Evolutionary conservation across 2,797 vertebrate species (phyloP), one percentile per base, ranked within the genome.

Genomic region (Arctocebus calabarensis): DNA sequence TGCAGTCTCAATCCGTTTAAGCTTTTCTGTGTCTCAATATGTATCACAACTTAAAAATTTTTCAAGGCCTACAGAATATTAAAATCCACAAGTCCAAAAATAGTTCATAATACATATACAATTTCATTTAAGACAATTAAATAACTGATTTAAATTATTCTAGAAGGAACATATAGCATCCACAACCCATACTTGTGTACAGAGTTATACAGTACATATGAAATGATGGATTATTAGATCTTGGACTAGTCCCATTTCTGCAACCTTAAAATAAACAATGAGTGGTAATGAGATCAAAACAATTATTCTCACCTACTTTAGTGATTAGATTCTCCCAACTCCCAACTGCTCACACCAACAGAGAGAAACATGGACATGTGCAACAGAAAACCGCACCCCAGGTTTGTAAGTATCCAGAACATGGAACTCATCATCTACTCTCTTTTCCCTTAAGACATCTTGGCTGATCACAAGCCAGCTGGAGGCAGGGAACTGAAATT

Each of bases 41-140:
- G 3, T 32, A 90, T 45, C n/a, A 84, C 29, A 79, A 96, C 84
- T 87, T 78, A 45, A 92, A 94, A 94, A 74, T 17, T 34, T 78
- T 89, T 25, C 14, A 85, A 37, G n/a, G 89, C 32, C 83, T 10
- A 89, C 71, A 48, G 57, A 93, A 74, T 45, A 91, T 37, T 85
- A 91, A 64, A 75, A 85, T 55, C 55, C 20, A 64, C 48, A 82
- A 88, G 40, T 57, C 52, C n/a, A 94, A 93, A 95, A 71, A 84
- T 61, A 23, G 66, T 77, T 85, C 25, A 29, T 75, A 82, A 70
- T 59, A 77, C 6, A 88, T 61, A 75, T 37, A 23, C 2, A 93
- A 84, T 8, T 84, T 55, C 66, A 88, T 45, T 85, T 88, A 37
- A 91, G 71, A 87, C 19, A 90, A 82, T 25, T 77, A 20, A 88